Conservation (phyloP, 2,113 vertebrate genomes). For the Entomyzon cyanotis region DNA sequence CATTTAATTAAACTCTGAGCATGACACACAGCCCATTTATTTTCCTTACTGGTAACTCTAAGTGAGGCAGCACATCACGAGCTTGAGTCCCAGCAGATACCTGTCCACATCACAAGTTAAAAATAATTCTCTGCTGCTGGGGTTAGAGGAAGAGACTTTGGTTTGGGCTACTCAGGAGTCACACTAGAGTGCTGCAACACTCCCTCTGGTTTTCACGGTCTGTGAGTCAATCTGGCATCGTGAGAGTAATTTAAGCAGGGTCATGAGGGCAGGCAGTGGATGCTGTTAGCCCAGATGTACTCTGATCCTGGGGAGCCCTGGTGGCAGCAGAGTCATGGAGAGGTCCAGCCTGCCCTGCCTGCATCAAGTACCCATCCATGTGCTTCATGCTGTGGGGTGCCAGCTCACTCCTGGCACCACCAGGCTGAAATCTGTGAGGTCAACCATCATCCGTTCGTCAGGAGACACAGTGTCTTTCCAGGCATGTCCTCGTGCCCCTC, state of each 20-base stretch:
- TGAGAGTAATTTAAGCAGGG: background rate
- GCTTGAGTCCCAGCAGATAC: background rate
- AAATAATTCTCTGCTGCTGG: background rate
- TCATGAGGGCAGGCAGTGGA: background rate
- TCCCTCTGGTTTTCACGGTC: background rate
- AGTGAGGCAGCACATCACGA: background rate
- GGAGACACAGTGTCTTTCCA: background rate
- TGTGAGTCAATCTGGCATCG: background rate
- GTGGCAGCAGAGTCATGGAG: background rate
- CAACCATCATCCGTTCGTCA: background rate
- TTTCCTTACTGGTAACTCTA: background rate
- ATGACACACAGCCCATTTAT: conserved; percentile 10
- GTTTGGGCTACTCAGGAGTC: background rate
- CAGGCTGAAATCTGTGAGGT: background rate
- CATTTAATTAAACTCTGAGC: background rate
- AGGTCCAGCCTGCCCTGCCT: background rate
- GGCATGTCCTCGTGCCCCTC: background rate
- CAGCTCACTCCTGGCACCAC: background rate
- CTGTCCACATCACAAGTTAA: background rate
- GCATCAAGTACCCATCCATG: fast-evolving
- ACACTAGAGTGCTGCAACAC: background rate
- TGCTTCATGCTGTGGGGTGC: background rate
- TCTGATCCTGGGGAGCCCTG: fast-evolving
- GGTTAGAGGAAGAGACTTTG: background rate
- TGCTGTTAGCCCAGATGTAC: background rate